Evolutionary conservation across 2,888 invertebrate species (phyloP).

Genomic region (Drosophila falleni): DNA sequence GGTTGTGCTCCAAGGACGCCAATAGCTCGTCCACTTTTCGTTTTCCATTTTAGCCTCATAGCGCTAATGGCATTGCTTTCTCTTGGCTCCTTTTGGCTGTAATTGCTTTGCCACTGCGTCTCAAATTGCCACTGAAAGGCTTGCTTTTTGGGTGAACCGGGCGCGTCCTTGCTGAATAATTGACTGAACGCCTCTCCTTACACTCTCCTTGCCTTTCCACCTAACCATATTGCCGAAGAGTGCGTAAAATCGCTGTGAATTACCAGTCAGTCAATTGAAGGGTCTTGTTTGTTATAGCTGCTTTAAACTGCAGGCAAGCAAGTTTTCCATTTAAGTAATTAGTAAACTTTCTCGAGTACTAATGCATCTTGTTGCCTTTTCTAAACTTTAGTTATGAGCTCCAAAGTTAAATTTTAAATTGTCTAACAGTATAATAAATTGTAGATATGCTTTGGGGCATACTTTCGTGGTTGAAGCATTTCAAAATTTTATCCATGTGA

Average conservation of each 20-base stretch:
- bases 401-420: not conserved
- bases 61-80: slow-evolving; percentile 35
- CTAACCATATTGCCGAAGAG: not conserved
- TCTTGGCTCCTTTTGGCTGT: slow-evolving; percentile 7
- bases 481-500: too few relatives aligned
- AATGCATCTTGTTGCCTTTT: slow-evolving; percentile 41
- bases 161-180: slow-evolving; percentile 38
- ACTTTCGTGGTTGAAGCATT: not conserved
- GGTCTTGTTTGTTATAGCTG: not conserved
- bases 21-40: not conserved
- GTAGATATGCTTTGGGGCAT: not conserved
- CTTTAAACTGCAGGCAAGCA: not conserved
- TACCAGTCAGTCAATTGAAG: slow-evolving; percentile 12
- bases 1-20: slow-evolving; percentile 45
- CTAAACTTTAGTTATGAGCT: slow-evolving; percentile 3
- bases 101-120: slow-evolving; percentile 34
- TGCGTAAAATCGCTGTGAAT: slow-evolving; percentile 12
- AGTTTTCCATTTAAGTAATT: slow-evolving; percentile 44
- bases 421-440: too few relatives aligned
- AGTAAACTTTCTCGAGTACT: slow-evolving; percentile 48
- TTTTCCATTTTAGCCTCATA: slow-evolving; percentile 43
- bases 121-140: slow-evolving; percentile 37
- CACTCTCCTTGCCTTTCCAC: not conserved
- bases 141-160: slow-evolving; percentile 9
- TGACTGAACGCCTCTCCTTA: slow-evolving; percentile 13